Conservation (phyloP, 2,888 invertebrate species). For the Mellilla xanthometata region DNA sequence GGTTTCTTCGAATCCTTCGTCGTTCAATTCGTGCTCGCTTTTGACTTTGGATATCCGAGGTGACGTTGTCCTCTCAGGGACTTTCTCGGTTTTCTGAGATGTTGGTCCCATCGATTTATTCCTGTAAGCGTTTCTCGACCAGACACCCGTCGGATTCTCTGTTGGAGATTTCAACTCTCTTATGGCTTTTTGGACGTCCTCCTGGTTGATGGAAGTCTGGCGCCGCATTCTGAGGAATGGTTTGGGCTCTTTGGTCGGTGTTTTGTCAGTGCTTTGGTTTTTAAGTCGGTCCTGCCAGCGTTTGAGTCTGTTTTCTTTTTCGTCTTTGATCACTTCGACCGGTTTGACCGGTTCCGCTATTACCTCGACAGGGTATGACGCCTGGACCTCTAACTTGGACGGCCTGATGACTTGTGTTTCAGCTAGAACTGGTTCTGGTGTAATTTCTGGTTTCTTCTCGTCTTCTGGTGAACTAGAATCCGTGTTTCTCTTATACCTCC, state of each 20-base stretch:
- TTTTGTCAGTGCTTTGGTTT: constrained; percentile 74
- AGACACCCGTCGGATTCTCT: constrained; percentile 83
- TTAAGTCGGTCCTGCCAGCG: constrained; percentile 88
- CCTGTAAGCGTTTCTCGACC: constrained; percentile 77
- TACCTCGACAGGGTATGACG: constrained; percentile 72
- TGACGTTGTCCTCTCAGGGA: constrained; percentile 62
- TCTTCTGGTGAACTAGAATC: constrained; percentile 83
- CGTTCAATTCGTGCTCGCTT: constrained; percentile 88
- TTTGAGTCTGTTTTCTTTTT: constrained; percentile 84
- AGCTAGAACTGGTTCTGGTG: constrained; percentile 66
- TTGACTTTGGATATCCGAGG: constrained; percentile 79
- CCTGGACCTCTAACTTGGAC: constrained; percentile 76
- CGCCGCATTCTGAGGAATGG: constrained; percentile 81
- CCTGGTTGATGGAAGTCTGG: constrained; percentile 87
- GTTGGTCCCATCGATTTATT: constrained; percentile 50
- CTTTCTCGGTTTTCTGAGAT: constrained; percentile 49
- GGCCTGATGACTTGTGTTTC: constrained; percentile 80
- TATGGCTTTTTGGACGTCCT: constrained; percentile 87
- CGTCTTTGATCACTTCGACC: constrained; percentile 65
- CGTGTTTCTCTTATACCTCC: constrained; percentile 88
- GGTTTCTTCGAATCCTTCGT: constrained; percentile 96
- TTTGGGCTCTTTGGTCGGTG: constrained; percentile 70
- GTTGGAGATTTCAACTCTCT: constrained; percentile 85
- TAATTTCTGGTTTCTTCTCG: constrained; percentile 69
- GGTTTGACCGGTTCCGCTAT: constrained; percentile 64